Base-by-base conservation (phyloP, 2,888 invertebrate species). In the Protophormia terraenovae region DNA sequence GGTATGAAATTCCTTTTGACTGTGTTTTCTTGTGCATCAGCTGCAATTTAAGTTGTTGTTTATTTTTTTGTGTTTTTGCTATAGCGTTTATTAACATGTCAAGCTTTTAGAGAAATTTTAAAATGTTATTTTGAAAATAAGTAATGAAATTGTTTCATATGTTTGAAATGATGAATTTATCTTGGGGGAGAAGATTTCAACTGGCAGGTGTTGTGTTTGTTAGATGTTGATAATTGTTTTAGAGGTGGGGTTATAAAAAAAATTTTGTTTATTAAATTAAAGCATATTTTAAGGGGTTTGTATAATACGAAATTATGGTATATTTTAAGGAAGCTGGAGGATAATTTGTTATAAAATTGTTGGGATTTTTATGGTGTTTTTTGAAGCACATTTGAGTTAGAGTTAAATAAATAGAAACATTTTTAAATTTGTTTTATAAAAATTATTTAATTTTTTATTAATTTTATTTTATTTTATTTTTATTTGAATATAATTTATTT, bases 41-140 rank as follows among this genome's bases (percentile, higher is more conserved):
- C 75, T 75, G 78, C 16, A 29, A 12, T 22, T 29, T 0, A 64
- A 55, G 41, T 32, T 55, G 50, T 32, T 69, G 60, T 50, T 14
- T 22, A 7, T n/a, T 19, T n/a, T 38, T 6, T 2, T 58, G 35
- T n/a, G 14, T 16, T 50, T 41, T 12, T 27, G 22, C 58, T 14
- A 3, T n/a, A 7, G 76, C 77, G 77, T 83, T 83, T 77, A 83
- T 83, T 83, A 77, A 64, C 77, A 64, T 83, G 82, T 83, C 82
- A 83, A 81, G 62, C n/a, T 47, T 53, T 62, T 79, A 50, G 50
- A 62, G 27, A n/a, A n/a, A n/a, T n/a, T n/a, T n/a, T n/a, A n/a
- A n/a, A n/a, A 38, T 47, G 10, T 50, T n/a, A n/a, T 12, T 3
- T 3, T 27, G 19, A 29, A 77, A 53, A 45, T 69, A 53, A 82